Evolutionary conservation across 1,140 invertebrate genomes (phyloP), one percentile per base, ranked within the genome.

Genomic region (Drosophila ohnishii): DNA sequence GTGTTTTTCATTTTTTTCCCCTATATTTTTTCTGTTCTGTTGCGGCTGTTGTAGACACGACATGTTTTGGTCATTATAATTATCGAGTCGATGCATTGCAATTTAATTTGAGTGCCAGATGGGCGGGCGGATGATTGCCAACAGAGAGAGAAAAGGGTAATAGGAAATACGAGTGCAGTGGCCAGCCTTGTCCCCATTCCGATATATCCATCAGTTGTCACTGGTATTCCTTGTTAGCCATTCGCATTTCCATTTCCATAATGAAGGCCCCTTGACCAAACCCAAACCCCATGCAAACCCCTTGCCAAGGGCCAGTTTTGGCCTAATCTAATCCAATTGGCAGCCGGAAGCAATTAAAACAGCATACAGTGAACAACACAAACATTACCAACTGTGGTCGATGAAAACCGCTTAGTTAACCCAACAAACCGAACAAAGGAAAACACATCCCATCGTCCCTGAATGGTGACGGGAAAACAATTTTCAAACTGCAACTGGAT

Each of bases 11-110:
- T 30, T 48, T 53, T 11, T 19, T 58, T 32, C 8, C 14, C 25
- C 25, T 16, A 19, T 28, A 47, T 32, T 28, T 40, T 60, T 39
- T 39, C 30, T 40, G 19, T 39, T 63, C 35, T 16, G 28, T 47
- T 45, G 34, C 16, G 14, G 34, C 63, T 37, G 64, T 58, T 71
- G 42, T 70, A 60, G 51, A 72, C 69, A 80, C 82, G 82, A 86
- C 82, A 86, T 85, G 82, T 86, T 86, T 85, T 86, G 82, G 82
- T 75, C 81, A 79, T 82, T 87, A 87, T 67, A 75, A 72, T 78
- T 78, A 75, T 86, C 72, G 66, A 75, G 42, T 40, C 55, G 64
- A 63, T 74, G 77, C 66, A 85, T 78, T 81, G 81, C 75, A 80
- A 84, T 85, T 85, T 58, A 53, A 60, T 65, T 63, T 82, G 69